Base-by-base conservation (phyloP, 2,797 vertebrate species). In the Spinus pinus region DNA sequence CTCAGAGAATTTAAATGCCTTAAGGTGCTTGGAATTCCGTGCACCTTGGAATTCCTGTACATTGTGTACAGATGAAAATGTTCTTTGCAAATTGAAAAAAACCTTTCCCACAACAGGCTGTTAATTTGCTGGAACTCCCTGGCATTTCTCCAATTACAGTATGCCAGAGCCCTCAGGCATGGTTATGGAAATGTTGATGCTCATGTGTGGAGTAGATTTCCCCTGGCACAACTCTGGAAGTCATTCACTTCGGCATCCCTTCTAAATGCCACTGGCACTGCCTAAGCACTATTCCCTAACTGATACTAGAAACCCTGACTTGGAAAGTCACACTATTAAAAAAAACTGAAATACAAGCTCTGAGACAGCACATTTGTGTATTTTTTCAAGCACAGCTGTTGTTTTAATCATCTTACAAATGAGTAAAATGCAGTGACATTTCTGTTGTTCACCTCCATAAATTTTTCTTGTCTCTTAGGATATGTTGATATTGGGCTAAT, bases 401-500 rank as follows among this genome's bases (percentile, higher is more conserved):
- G 6, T 54, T 79, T 62, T 70, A 81, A 37, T 75, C 25, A 21
- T 75, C 17, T 79, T n/a, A 25, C 7, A 37, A 23, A 2, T n/a
- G 30, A 66, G 9, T 70, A 85, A 72, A 56, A 54, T 75, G 35
- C 41, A 66, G 3, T 88, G 9, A 35, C 6, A 5, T 70, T 78
- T 93, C 56, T 82, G 3, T 67, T 92, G 20, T 72, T 89, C 25
- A 47, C 15, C 21, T 74, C 22, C 14, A 4, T 66, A 11, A 50
- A 19, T 49, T 10, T 69, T 35, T 94, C 64, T 91, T 93, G 5
- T 46, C 23, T 93, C 56, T 67, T 96, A 99, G 99, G 99, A 64
- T 99, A 99, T 27, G 97, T 98, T 86, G 98, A 99, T 81, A 98
- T 99, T 74, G 99, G 98, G 6, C 97, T 99, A 87, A 99, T 99